These are phyloP conservation scores for Drosophila yakuba DNA, from an alignment of 1,140 invertebrate species.

Conservation along the genomic window DNA sequence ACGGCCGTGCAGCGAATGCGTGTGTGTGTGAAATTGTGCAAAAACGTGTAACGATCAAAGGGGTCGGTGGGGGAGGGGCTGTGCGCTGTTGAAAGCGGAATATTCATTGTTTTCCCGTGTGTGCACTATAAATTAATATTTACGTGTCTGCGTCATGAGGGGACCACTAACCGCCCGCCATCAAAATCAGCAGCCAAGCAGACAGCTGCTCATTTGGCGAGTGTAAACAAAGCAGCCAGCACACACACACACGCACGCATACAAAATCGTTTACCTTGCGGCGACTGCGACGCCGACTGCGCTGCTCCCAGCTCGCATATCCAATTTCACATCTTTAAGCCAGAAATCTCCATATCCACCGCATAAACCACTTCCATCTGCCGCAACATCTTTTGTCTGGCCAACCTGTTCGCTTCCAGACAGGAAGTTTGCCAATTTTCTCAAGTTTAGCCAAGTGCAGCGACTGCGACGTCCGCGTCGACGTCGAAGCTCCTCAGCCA, in stretches of 20 bases:
- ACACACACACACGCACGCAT: constrained; percentile 46
- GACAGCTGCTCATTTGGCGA: constrained; percentile 70
- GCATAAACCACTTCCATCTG: constrained; percentile 5
- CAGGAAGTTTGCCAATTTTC: constrained; percentile 53
- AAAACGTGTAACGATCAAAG: constrained; percentile 73
- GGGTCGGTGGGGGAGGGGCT: constrained; percentile 2
- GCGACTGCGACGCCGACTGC: constrained; percentile 48
- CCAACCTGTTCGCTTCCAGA: constrained; percentile 70
- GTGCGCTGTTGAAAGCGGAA: constrained; percentile 51
- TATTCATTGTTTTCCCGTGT: constrained; percentile 43
- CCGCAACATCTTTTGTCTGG: constrained; percentile 54
- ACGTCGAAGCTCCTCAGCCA: constrained; percentile 40
- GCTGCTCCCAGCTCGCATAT: constrained; percentile 48
- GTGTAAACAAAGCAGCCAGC: constrained; percentile 68
- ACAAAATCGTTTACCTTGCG: constrained; percentile 67
- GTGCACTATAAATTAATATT: constrained; percentile 68
- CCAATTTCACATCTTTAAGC: constrained; percentile 60
- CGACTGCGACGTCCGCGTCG: constrained; percentile 52
- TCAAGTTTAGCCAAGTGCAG: constrained; percentile 65
- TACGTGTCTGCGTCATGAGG: constrained; percentile 56
- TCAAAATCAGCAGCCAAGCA: constrained; percentile 41
- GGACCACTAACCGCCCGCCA: constrained; percentile 44
- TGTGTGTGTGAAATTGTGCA: constrained; percentile 68
- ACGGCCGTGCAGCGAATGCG: constrained; percentile 27
- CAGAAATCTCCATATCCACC: constrained; percentile 19